Conservation (phyloP, 2,888 invertebrate genomes). For the Metallyticus violacea region DNA sequence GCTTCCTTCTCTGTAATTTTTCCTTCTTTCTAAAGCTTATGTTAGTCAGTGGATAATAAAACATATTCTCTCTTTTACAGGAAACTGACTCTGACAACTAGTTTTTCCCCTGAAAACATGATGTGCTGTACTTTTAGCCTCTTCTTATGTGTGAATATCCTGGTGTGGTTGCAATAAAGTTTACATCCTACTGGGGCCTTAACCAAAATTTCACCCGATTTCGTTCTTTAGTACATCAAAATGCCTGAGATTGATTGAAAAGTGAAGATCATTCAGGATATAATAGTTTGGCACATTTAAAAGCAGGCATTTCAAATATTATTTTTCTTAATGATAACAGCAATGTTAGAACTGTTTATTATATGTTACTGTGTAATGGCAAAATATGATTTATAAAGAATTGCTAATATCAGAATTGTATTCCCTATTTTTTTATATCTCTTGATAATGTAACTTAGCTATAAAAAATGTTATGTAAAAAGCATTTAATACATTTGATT, state of each 20-base stretch:
- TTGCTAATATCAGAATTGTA: background rate
- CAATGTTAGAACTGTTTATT: background rate
- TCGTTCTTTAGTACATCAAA: background rate
- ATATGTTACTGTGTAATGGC: background rate
- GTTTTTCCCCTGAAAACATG: background rate
- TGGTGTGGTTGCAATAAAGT: background rate
- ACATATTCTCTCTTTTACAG: conserved; percentile 10
- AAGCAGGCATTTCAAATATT: background rate
- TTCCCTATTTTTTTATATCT: background rate
- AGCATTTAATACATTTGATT: background rate
- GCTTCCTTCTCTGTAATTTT: too few relatives aligned
- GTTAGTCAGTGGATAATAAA: too few relatives aligned
- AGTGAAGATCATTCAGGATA: background rate
- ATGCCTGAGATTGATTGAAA: background rate
- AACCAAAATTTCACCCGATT: background rate
- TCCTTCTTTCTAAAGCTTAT: too few relatives aligned
- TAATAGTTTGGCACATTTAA: background rate
- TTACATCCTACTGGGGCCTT: background rate
- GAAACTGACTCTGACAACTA: conserved; percentile 23
- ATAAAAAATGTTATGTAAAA: background rate
- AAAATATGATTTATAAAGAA: background rate
- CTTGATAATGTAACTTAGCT: background rate
- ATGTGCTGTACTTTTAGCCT: background rate
- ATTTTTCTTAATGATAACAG: background rate
- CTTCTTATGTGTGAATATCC: background rate